These are phyloP conservation scores for Trematomus loennbergii DNA, from an alignment of 2,113 vertebrate species.

Conservation along the genomic window DNA sequence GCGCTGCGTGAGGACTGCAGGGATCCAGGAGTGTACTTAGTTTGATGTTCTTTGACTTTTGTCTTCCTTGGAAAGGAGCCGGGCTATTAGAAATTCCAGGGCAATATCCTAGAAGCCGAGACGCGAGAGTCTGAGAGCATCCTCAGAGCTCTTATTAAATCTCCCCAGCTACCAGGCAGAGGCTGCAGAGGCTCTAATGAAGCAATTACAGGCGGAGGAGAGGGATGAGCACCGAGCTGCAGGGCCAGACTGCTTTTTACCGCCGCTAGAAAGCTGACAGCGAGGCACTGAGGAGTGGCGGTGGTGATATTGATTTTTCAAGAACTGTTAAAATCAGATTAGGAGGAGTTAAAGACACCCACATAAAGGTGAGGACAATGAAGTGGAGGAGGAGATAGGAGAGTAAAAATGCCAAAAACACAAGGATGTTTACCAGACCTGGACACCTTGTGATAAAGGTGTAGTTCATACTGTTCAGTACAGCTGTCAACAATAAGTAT, in stretches of 20 bases:
- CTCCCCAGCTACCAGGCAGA: slow-evolving; percentile 70
- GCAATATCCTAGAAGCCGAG: slow-evolving; percentile 70
- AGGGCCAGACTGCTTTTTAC: slow-evolving; percentile 21
- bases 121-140: slow-evolving; percentile 55
- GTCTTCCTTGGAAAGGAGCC: slow-evolving; percentile 53
- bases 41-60: slow-evolving; percentile 68
- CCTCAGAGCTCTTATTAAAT: slow-evolving; percentile 72
- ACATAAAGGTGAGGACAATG: slow-evolving; percentile 23
- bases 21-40: slow-evolving; percentile 56
- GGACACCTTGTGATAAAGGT: background rate
- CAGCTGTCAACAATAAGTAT: background rate
- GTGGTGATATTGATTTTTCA: slow-evolving; percentile 41
- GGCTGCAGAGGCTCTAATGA: slow-evolving; percentile 69
- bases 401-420: background rate
- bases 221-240: slow-evolving; percentile 44
- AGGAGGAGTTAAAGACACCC: slow-evolving; percentile 11
- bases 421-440: background rate
- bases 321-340: slow-evolving; percentile 46
- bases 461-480: too few species aligned
- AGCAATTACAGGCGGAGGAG: slow-evolving; percentile 60
- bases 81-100: slow-evolving; percentile 79
- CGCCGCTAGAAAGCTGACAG: slow-evolving; percentile 43
- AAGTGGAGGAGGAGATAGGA: slow-evolving; percentile 11
- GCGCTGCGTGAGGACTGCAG: slow-evolving; percentile 13
- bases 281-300: slow-evolving; percentile 24